Percentiles rank a stretch among this genome's conserved stretches.
phyloP scores from a whole-genome alignment of 2,113 vertebrate species.

The Pachycephala philippinensis region DNA sequence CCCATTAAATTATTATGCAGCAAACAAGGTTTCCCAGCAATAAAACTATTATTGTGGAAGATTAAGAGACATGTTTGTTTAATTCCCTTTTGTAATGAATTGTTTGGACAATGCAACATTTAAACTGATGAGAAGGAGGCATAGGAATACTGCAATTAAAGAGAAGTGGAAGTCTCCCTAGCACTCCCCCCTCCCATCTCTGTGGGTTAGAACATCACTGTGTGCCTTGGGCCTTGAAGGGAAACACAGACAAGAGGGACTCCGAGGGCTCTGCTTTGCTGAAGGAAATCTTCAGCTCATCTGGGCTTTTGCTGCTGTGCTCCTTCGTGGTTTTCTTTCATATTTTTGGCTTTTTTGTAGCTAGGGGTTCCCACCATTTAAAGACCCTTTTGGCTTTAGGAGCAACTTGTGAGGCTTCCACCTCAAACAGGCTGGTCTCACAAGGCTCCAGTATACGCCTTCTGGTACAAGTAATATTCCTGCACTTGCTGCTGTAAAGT shows the following conservation, averaged over 20 bases:
- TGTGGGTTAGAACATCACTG: background rate
- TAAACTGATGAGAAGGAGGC: slow-evolving; percentile 9
- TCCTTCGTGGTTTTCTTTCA: background rate
- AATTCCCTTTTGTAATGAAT: slow-evolving; percentile 4
- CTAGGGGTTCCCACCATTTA: background rate
- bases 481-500: background rate
- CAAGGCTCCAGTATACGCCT: background rate
- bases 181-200: background rate
- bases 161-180: background rate
- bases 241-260: background rate
- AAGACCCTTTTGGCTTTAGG: background rate
- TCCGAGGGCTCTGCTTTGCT: background rate
- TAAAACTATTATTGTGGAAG: slow-evolving; percentile 56
- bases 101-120: slow-evolving; percentile 10
- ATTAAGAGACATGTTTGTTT: slow-evolving; percentile 30
- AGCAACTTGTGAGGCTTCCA: background rate
- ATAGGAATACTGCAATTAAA: slow-evolving; percentile 1
- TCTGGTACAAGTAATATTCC: background rate
- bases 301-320: background rate
- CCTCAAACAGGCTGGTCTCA: background rate
- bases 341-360: background rate
- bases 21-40: slow-evolving; percentile 11
- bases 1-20: slow-evolving; percentile 56
- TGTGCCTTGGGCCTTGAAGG: background rate
- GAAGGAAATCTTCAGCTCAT: background rate